Percentiles rank a stretch among this genome's conserved stretches.
Conservation (phyloP, 2,113 vertebrate genomes). For the Hippocampus mohnikei region DNA sequence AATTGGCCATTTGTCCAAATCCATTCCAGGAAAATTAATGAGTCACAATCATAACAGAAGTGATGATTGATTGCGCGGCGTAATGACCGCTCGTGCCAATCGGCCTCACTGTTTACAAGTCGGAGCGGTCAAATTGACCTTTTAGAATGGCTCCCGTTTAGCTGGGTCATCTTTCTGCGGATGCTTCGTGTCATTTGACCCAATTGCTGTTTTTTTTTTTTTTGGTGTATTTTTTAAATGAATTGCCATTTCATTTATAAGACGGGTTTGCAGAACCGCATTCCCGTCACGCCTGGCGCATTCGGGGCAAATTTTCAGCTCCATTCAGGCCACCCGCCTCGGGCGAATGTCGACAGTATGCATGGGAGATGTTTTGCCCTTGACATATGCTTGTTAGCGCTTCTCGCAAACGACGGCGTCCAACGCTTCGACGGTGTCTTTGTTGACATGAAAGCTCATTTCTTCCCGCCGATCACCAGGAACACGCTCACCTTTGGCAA, state of each 20-base stretch:
- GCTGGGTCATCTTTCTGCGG: conserved; percentile 1
- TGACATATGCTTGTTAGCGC: background rate
- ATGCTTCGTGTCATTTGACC: background rate
- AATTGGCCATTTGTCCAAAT: background rate
- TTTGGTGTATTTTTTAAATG: too few species aligned
- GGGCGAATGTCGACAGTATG: background rate
- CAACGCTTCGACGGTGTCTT: background rate
- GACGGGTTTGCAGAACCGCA: background rate
- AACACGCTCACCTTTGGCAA: too few species aligned
- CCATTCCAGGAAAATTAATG: background rate
- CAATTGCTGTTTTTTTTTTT: background rate
- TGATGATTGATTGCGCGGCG: background rate
- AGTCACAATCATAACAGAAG: background rate
- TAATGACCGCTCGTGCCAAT: conserved; percentile 5
- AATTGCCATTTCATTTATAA: background rate
- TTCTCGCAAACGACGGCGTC: background rate
- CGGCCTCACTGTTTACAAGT: conserved; percentile 12
- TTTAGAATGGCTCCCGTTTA: conserved; percentile 36
- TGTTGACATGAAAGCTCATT: too few species aligned
- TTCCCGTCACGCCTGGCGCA: background rate
- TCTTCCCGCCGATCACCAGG: too few species aligned
- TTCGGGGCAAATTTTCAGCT: background rate
- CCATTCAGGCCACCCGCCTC: background rate
- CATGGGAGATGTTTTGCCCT: background rate
- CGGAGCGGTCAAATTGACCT: background rate